phyloP scores from a whole-genome alignment of 1,140 invertebrate genomes.

The Phthorimaea operculella region DNA sequence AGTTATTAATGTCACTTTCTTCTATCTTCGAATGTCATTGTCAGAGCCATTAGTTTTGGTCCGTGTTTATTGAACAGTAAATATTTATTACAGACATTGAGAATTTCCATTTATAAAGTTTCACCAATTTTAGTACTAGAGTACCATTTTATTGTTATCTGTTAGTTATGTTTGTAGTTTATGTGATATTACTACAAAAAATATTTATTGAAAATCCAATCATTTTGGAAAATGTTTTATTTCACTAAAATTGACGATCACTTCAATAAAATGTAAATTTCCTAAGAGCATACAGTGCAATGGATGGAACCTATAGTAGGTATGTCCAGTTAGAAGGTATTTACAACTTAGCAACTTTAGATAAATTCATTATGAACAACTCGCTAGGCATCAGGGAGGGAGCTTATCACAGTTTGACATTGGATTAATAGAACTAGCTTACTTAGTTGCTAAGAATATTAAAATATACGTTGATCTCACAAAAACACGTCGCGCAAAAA shows the following conservation, averaged over 20 bases:
- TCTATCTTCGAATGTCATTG: constrained; percentile 32
- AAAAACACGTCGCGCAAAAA: background rate
- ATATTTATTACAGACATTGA: background rate
- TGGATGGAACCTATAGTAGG: too few species aligned
- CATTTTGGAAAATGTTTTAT: too few species aligned
- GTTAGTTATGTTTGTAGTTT: too few species aligned
- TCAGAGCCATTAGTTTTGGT: constrained; percentile 10
- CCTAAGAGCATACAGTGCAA: too few species aligned
- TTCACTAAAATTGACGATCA: too few species aligned
- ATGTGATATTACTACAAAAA: too few species aligned
- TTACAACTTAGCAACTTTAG: background rate
- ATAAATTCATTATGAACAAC: background rate
- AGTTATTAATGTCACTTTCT: constrained; percentile 39
- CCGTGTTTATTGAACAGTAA: background rate
- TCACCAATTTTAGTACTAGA: too few species aligned
- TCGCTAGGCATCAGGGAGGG: background rate
- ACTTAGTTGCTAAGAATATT: constrained; percentile 10
- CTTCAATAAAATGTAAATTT: too few species aligned
- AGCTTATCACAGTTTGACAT: constrained; percentile 10
- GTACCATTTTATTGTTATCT: too few species aligned
- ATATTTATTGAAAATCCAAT: background rate
- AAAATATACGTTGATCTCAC: background rate
- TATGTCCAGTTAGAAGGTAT: too few species aligned
- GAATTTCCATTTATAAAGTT: too few species aligned
- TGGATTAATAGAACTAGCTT: constrained; percentile 15